These are phyloP conservation scores for Magallana gigas DNA, from an alignment of 1,140 invertebrate species.

Conservation along the genomic window DNA sequence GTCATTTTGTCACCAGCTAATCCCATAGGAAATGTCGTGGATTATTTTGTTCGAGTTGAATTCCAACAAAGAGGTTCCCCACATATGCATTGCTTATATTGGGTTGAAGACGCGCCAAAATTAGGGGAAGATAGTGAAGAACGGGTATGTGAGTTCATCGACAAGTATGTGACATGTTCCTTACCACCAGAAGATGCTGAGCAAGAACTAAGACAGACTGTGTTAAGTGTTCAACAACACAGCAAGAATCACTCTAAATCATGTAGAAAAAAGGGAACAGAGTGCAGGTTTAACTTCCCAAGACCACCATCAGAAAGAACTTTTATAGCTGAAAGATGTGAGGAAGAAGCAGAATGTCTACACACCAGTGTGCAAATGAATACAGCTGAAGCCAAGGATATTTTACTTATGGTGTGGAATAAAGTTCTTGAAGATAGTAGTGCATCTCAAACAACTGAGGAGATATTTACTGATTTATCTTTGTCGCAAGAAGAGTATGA, in stretches of 20 bases:
- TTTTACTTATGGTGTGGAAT: constrained; percentile 43
- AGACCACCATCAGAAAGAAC: constrained; percentile 37
- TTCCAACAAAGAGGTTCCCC: too few relatives aligned
- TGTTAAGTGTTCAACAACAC: constrained; percentile 25
- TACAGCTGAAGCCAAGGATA: not conserved
- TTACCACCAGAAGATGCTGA: constrained; percentile 13
- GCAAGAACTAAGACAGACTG: constrained; percentile 25
- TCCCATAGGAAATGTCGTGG: too few relatives aligned
- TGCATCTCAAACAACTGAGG: not conserved
- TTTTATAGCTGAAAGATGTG: constrained; percentile 31
- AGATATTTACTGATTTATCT: not conserved
- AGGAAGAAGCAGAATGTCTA: not conserved
- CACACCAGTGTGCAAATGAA: not conserved
- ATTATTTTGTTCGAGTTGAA: too few relatives aligned
- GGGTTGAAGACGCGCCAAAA: constrained; percentile 73
- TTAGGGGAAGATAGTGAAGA: not conserved
- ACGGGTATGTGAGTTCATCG: constrained; percentile 47
- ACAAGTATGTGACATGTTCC: constrained; percentile 44
- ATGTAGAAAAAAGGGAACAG: not conserved
- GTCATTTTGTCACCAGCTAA: too few relatives aligned
- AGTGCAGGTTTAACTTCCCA: constrained; percentile 36
- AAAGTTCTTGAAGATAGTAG: not conserved
- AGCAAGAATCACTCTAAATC: constrained; percentile 43
- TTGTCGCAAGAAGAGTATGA: not conserved
- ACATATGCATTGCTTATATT: constrained; percentile 41